Evolutionary conservation across 2,888 invertebrate species (phyloP).

Genomic region (Dicyrtoma fusca): DNA sequence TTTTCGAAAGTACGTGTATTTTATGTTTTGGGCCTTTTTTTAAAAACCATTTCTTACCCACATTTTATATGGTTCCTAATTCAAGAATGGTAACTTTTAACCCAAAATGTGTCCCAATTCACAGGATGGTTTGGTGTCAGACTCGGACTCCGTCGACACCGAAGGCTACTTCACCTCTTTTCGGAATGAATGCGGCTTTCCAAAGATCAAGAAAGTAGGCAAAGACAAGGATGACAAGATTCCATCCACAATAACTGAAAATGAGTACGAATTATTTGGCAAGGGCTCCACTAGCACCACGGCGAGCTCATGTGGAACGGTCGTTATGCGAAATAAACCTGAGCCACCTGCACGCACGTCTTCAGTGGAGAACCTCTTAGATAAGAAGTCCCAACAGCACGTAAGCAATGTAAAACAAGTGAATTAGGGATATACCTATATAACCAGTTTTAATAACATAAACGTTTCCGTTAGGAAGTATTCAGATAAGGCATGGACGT

Average conservation of each 20-base stretch:
- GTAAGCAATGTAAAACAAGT: no score
- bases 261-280: conserved; percentile 89
- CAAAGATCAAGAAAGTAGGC: conserved; percentile 63
- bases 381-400: conserved; percentile 34
- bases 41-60: conserved; percentile 1
- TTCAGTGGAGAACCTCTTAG: conserved; percentile 41
- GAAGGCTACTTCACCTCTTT: conserved; percentile 98
- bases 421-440: neutral
- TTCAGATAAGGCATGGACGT: no score
- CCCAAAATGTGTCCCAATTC: no score
- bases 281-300: conserved; percentile 89
- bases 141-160: conserved; percentile 67
- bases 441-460: no score
- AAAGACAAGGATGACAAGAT: conserved; percentile 64
- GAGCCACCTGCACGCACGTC: conserved; percentile 52
- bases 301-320: conserved; percentile 86
- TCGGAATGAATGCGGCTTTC: conserved; percentile 90
- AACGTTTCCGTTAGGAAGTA: no score
- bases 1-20: no score
- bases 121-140: conserved; percentile 56
- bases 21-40: no score
- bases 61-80: no score
- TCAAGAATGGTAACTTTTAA: no score
- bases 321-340: conserved; percentile 59
- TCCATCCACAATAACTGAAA: conserved; percentile 68